These are phyloP conservation scores for Tetheella fluctuosa DNA, from an alignment of 2,888 invertebrate genomes.

Conservation along the genomic window DNA sequence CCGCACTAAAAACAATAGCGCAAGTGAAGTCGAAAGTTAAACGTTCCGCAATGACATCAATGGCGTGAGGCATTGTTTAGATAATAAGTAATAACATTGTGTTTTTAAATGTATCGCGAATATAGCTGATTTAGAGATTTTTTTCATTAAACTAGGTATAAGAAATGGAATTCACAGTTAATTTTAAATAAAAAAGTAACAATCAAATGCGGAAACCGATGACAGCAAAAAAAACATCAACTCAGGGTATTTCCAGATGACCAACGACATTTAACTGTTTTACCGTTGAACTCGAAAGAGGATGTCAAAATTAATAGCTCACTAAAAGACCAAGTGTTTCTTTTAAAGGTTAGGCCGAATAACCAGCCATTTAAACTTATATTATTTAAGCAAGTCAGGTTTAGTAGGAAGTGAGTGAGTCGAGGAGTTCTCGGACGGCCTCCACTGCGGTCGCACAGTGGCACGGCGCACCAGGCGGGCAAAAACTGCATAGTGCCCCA, in stretches of 20 bases:
- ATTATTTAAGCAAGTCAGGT: slow-evolving; percentile 21
- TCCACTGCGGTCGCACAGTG: slow-evolving; percentile 34
- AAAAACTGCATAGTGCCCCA: slow-evolving; percentile 51
- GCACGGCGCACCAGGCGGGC: slow-evolving; percentile 32
- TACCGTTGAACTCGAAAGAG: neutral
- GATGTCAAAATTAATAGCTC: neutral
- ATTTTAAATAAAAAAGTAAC: neutral
- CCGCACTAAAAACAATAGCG: slow-evolving; percentile 35
- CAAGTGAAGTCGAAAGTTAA: slow-evolving; percentile 40
- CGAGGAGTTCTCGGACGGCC: slow-evolving; percentile 48
- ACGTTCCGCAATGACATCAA: slow-evolving; percentile 35
- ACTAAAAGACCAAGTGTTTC: neutral
- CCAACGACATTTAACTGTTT: neutral
- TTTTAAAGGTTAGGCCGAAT: neutral
- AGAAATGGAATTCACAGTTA: too few relatives aligned
- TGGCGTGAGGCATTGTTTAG: slow-evolving; percentile 33
- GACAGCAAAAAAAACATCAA: neutral
- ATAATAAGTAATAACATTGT: neutral
- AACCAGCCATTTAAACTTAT: neutral
- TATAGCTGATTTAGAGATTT: neutral
- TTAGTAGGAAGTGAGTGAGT: slow-evolving; percentile 54
- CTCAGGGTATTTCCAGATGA: neutral
- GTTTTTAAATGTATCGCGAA: neutral
- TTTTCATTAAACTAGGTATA: neutral
- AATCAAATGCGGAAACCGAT: slow-evolving; percentile 11